Evolutionary conservation across 1,140 invertebrate species (phyloP), one percentile per base, ranked within the genome.

Genomic region (Acromyrmex charruanus): DNA sequence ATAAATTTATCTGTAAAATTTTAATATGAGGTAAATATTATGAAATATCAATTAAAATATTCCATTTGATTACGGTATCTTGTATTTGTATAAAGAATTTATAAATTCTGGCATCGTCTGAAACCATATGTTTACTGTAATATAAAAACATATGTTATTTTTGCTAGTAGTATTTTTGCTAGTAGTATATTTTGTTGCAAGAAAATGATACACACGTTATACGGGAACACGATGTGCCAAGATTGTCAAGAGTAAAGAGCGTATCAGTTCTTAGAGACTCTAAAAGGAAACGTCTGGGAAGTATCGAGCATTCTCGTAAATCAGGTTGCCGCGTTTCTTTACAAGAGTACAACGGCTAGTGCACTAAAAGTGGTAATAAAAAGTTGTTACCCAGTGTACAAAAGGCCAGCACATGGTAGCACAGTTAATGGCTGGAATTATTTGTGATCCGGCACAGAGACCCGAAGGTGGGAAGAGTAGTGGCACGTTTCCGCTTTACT

Each of bases 351-450:
- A 72, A 77, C 21, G 51, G 31, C 63, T 28, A 69, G 39, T 51
- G 61, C 55, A 51, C 58, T 89, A 81, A 86, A 89, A 89, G 69
- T 69, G 75, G 82, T 84, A 86, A 89, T 86, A 89, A 80, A 86
- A 53, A 75, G 61, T 85, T 75, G 80, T 84, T 84, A 63, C 25
- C 28, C 25, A 14, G 69, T 28, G 66, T 14, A 66, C 59, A 53
- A 59, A 80, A 72, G n/a, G 51, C 44, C 31, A 31, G 28, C 28
- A 31, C 51, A 59, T 58, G 68, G 55, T 59, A 63, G 53, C 28
- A 44, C 71, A 55, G 28, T 74, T 77, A 87, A 87, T 77, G 71
- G 44, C 55, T 12, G 35, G 71, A n/a, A 77, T 69, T 87, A 77
- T 77, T 85, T 85, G 72, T 69, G 18, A 1, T 39, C 6, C 31